Percentiles rank a stretch among this genome's conserved stretches.
These are phyloP conservation scores for Aplodontia rufa DNA, from an alignment of 2,113 vertebrate genomes.

Conservation along the genomic window DNA sequence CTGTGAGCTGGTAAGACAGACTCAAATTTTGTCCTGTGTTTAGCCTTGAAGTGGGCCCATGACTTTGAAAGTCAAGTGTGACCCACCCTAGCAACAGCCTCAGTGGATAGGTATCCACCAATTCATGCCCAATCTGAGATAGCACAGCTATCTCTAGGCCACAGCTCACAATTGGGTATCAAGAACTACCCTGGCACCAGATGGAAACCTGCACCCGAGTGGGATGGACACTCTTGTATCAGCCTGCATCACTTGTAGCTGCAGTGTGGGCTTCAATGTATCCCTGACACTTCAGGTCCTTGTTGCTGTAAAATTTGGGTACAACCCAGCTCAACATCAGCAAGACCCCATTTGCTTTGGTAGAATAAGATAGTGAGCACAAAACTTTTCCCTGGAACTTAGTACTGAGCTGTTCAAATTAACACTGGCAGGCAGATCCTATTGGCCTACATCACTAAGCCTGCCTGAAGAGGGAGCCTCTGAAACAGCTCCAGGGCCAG, in stretches of 20 bases:
- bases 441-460: neutral
- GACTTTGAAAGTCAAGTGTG: neutral
- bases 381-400: neutral
- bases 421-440: no score
- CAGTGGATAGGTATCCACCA: neutral
- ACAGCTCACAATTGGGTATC: neutral
- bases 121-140: neutral
- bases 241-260: neutral
- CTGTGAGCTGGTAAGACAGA: neutral
- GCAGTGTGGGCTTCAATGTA: no score
- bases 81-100: neutral
- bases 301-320: neutral
- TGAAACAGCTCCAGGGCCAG: neutral
- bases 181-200: neutral
- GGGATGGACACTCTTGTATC: no score
- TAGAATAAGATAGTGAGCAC: neutral
- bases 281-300: no score
- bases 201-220: neutral
- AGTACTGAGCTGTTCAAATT: neutral
- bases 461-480: neutral
- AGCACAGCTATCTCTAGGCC: neutral
- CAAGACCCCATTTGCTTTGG: neutral
- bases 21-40: no score
- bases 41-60: neutral
- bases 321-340: no score